Percentiles rank a stretch among this genome's conserved stretches.
Evolutionary conservation across 1,140 invertebrate species (phyloP).

Genomic region (Papilio polyxenes): DNA sequence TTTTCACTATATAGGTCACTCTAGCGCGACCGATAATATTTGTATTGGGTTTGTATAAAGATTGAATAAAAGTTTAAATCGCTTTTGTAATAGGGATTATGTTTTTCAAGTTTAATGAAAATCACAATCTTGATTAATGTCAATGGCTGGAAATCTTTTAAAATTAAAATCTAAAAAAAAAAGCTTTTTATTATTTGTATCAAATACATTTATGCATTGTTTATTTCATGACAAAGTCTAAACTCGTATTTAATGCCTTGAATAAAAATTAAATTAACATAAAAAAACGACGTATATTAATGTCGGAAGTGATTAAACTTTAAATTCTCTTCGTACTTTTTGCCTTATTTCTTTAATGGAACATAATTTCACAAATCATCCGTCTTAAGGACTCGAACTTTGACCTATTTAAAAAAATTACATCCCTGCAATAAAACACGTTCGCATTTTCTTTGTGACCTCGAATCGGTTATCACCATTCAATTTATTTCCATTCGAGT

Average conservation of each 20-base stretch:
- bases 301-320: background rate
- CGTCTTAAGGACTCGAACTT: constrained; percentile 30
- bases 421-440: constrained; percentile 22
- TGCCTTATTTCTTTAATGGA: constrained; percentile 4
- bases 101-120: too few species aligned
- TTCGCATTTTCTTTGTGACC: constrained; percentile 56
- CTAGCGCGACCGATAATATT: too few species aligned
- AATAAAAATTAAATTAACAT: background rate
- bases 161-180: too few species aligned
- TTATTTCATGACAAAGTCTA: background rate
- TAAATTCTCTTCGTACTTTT: background rate
- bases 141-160: too few species aligned
- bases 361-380: constrained; percentile 25
- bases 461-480: constrained; percentile 66
- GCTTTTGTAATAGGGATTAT: too few species aligned
- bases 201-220: too few species aligned
- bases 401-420: constrained; percentile 35
- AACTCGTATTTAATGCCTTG: background rate
- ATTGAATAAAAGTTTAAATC: too few species aligned
- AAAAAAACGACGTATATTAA: background rate
- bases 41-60: too few species aligned
- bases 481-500: constrained; percentile 71
- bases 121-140: too few species aligned
- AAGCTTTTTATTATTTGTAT: too few species aligned
- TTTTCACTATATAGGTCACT: too few species aligned